Percentiles rank a stretch among this genome's conserved stretches.
phyloP scores from a whole-genome alignment of 2,113 vertebrate genomes.

The Gallinago paraguaiae region DNA sequence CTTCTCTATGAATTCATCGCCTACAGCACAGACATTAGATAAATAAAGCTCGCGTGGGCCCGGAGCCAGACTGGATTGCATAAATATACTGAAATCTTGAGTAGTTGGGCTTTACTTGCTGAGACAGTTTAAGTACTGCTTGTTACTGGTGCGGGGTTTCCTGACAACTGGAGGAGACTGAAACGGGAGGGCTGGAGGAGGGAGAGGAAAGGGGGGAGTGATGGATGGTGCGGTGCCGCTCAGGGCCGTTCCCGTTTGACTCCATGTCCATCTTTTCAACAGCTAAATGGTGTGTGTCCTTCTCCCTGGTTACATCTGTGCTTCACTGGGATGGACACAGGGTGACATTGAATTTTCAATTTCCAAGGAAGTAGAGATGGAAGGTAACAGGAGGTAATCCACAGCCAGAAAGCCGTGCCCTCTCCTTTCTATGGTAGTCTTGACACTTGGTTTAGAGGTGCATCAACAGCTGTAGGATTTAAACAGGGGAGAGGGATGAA shows the following conservation, averaged over 20 bases:
- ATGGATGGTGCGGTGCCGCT: not conserved
- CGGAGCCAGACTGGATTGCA: conserved; percentile 47
- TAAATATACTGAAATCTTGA: conserved; percentile 43
- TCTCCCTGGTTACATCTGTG: not conserved
- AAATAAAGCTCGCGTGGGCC: conserved; percentile 57
- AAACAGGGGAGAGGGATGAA: not conserved
- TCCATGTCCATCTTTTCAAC: not conserved
- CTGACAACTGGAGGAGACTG: not conserved
- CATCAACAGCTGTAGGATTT: not conserved
- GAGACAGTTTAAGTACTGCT: not conserved
- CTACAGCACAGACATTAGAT: conserved; percentile 65
- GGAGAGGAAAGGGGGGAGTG: not conserved
- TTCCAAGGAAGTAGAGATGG: not conserved
- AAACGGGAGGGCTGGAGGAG: not conserved
- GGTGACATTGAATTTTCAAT: not conserved
- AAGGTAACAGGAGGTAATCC: not conserved
- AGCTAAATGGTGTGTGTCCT: not conserved
- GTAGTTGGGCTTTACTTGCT: conserved; percentile 29
- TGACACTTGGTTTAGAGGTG: not conserved
- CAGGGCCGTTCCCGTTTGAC: not conserved
- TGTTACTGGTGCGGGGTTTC: not conserved
- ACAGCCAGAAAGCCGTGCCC: not conserved
- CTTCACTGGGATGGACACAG: not conserved
- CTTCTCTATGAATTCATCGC: conserved; percentile 50
- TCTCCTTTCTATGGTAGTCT: not conserved